These are phyloP conservation scores for Poeciliopsis gracilis DNA, from an alignment of 2,797 vertebrate genomes.

Conservation along the genomic window DNA sequence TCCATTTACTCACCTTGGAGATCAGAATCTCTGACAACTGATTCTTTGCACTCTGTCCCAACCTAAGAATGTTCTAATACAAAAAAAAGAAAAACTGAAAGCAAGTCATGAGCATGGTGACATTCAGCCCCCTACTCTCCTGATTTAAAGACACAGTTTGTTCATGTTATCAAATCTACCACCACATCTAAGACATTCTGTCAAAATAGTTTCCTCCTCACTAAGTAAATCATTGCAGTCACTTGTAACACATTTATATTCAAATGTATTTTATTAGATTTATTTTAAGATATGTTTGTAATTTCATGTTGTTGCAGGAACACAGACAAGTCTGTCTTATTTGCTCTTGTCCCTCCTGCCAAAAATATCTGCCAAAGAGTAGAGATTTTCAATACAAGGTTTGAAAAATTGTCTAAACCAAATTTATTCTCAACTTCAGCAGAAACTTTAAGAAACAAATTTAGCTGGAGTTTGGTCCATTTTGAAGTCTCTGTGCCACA, in stretches of 20 bases:
- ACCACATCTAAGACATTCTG: not conserved
- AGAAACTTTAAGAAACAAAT: not conserved
- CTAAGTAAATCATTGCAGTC: not conserved
- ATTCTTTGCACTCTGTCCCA: too few relatives aligned
- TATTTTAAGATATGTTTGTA: not conserved
- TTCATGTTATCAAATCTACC: not conserved
- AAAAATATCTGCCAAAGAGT: not conserved
- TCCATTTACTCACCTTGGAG: too few relatives aligned
- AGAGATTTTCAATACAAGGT: not conserved
- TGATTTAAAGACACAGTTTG: not conserved
- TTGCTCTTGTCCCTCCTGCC: not conserved
- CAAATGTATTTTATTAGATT: not conserved
- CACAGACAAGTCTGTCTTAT: not conserved
- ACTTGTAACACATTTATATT: not conserved
- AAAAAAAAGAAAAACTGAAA: not conserved
- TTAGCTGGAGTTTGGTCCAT: not conserved
- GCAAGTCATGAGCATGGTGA: not conserved
- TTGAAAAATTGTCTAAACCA: not conserved
- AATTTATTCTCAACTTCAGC: not conserved
- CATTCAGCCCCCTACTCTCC: too few relatives aligned
- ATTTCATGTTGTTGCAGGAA: not conserved
- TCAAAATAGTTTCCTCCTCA: not conserved
- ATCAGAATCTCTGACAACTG: too few relatives aligned
- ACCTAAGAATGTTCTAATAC: too few relatives aligned
- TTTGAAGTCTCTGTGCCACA: not conserved